Conservation (phyloP, 1,140 invertebrate species). For the Rhagoletis pomonella region DNA sequence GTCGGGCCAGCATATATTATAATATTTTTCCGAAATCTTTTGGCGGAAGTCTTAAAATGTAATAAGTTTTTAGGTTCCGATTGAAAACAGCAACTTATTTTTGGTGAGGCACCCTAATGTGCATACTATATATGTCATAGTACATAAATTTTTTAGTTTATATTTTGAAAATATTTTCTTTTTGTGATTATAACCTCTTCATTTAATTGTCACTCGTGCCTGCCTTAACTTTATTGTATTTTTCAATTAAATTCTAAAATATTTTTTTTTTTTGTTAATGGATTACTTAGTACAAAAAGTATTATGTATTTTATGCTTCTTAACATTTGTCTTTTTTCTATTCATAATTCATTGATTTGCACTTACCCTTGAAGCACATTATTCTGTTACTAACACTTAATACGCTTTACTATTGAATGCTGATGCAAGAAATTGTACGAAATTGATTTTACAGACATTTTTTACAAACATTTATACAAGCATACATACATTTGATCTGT, state of each 20-base stretch:
- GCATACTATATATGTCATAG: too few species aligned
- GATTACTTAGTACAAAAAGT: neutral
- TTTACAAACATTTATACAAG: neutral
- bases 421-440: neutral
- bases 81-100: too few species aligned
- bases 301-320: neutral
- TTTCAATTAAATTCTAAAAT: neutral
- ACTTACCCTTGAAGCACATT: slow-evolving; percentile 34
- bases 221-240: neutral
- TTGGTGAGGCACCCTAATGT: too few species aligned
- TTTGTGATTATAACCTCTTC: too few species aligned
- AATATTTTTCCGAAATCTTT: too few species aligned
- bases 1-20: too few species aligned
- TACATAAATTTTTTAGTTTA: too few species aligned
- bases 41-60: too few species aligned
- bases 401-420: neutral
- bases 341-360: neutral
- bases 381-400: neutral
- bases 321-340: slow-evolving; percentile 9
- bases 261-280: neutral
- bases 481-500: slow-evolving; percentile 37
- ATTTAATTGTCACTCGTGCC: neutral
- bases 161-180: neutral
- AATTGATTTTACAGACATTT: slow-evolving; percentile 37
- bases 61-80: too few species aligned